phyloP scores from a whole-genome alignment of 2,797 vertebrate species.

The Oreonectes daqikongensis region DNA sequence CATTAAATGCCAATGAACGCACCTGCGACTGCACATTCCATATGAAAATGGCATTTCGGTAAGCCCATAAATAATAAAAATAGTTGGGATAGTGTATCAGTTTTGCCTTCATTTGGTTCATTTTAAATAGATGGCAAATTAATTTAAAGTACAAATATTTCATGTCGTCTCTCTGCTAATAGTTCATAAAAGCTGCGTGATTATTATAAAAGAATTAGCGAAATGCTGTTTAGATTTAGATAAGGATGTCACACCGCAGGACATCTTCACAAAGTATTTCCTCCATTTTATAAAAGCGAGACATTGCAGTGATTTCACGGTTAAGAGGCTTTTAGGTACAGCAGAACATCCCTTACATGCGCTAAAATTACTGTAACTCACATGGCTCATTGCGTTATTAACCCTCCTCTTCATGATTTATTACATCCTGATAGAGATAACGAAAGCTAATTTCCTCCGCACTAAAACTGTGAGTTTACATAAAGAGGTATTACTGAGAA shows the following conservation, averaged over 20 bases:
- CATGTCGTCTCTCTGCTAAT: neutral
- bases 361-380: slow-evolving; percentile 2
- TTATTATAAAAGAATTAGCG: neutral
- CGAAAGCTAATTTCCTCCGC: slow-evolving; percentile 24
- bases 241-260: neutral
- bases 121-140: neutral
- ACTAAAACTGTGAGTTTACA: slow-evolving; percentile 19
- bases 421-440: slow-evolving; percentile 1
- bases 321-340: neutral
- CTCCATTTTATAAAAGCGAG: neutral
- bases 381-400: neutral
- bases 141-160: neutral
- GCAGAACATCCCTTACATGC: neutral
- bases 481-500: slow-evolving; percentile 41
- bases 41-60: neutral
- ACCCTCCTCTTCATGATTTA: slow-evolving; percentile 16
- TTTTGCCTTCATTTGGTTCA: neutral
- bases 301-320: neutral
- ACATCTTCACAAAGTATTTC: neutral
- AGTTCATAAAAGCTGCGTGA: neutral
- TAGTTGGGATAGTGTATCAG: neutral
- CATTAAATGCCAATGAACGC: neutral
- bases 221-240: neutral
- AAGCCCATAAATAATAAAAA: neutral
- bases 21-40: neutral